These are phyloP conservation scores for Sciurus vulgaris DNA, from an alignment of 2,797 vertebrate genomes.

Conservation along the genomic window DNA sequence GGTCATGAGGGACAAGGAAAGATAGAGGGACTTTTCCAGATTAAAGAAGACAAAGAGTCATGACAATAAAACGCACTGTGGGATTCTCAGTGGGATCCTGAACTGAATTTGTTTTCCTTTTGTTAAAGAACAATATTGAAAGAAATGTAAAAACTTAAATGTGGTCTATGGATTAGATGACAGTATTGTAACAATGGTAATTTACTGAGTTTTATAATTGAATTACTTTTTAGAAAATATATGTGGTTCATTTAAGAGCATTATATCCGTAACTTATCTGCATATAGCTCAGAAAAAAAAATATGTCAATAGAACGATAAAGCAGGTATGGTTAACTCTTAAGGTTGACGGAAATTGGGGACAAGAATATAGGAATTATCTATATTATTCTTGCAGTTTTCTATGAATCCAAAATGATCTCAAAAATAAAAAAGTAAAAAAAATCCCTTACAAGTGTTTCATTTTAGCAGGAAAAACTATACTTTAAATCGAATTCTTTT, in stretches of 20 bases:
- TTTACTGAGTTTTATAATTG: background rate
- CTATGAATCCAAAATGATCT: slow-evolving; percentile 23
- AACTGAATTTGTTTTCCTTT: background rate
- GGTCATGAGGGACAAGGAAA: background rate
- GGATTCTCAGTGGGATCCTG: background rate
- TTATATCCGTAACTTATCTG: background rate
- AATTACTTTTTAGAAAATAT: slow-evolving; percentile 32
- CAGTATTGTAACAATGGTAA: background rate
- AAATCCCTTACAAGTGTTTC: background rate
- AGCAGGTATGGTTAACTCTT: background rate
- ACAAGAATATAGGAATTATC: background rate
- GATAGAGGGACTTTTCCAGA: background rate
- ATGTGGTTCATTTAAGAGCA: background rate
- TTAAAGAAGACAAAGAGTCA: background rate
- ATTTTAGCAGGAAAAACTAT: slow-evolving; percentile 19
- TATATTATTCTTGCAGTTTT: background rate
- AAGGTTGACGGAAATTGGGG: background rate
- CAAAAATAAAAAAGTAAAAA: slow-evolving; percentile 27
- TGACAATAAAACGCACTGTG: background rate
- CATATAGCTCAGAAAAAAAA: background rate
- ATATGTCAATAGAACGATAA: background rate
- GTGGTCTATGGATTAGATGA: background rate
- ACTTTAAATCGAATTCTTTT: slow-evolving; percentile 65
- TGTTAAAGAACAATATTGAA: background rate
- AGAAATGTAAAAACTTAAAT: background rate